Evolutionary conservation across 37 sponge, comb jelly and placozoan genomes (phyloP).

Genomic region (Halisarca cf. caerulea): DNA sequence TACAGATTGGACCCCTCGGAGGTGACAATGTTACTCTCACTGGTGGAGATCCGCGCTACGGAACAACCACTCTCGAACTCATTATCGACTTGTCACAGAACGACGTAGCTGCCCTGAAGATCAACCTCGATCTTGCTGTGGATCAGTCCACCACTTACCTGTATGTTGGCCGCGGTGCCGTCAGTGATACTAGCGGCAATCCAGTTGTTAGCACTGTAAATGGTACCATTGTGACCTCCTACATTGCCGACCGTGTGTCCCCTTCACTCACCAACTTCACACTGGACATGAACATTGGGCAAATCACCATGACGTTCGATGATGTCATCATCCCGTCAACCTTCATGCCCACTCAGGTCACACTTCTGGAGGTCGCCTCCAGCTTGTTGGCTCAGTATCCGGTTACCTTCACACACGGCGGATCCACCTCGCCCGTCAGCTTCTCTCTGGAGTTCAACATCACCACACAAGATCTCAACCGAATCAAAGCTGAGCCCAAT

Average conservation of each 20-base stretch:
- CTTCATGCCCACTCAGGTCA: conserved; percentile 56
- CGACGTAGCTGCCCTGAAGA: conserved; percentile 73
- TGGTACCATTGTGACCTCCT: conserved; percentile 13
- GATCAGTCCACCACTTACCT: conserved; percentile 47
- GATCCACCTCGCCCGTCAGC: conserved; percentile 58
- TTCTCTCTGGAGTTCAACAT: conserved; percentile 69
- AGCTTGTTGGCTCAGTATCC: not conserved
- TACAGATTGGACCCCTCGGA: conserved; percentile 40
- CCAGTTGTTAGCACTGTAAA: conserved; percentile 62
- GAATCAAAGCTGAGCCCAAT: conserved; percentile 60
- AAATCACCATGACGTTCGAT: conserved; percentile 72
- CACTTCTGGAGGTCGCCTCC: conserved; percentile 44
- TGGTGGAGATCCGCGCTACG: conserved; percentile 54
- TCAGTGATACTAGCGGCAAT: conserved; percentile 77
- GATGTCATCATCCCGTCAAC: conserved; percentile 79
- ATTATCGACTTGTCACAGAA: conserved; percentile 28
- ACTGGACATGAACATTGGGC: conserved; percentile 79
- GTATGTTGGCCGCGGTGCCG: conserved; percentile 51
- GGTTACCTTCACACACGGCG: conserved; percentile 50
- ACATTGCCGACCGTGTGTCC: conserved; percentile 49
- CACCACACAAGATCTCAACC: conserved; percentile 58
- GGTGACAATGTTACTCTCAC: conserved; percentile 50
- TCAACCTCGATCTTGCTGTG: conserved; percentile 47
- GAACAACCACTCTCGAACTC: conserved; percentile 33
- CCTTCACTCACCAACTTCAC: conserved; percentile 71